Conservation (phyloP, 2,888 invertebrate species). For the Caenorhabditis parvicauda region DNA sequence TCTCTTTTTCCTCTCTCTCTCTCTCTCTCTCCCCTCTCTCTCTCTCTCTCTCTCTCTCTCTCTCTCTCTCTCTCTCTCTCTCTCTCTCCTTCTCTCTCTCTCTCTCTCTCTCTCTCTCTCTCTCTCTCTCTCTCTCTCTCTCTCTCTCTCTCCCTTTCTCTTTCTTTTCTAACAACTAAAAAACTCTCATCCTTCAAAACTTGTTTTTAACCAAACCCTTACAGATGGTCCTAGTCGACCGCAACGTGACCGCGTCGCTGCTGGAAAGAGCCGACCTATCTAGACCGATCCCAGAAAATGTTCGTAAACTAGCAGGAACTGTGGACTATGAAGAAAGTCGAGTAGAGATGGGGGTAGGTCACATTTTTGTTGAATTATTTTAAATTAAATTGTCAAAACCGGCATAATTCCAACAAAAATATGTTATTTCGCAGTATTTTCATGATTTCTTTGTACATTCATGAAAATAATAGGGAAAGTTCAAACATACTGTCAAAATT, state of each 20-base stretch:
- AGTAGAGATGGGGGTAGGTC: conserved; percentile 29
- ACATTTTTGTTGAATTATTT: too few species aligned
- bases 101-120: conserved; percentile 2
- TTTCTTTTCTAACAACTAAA: not conserved
- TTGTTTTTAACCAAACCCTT: not conserved
- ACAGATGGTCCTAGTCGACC: not conserved
- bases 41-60: conserved; percentile 6
- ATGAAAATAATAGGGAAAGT: too few species aligned
- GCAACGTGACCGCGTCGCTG: conserved; percentile 5
- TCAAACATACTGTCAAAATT: too few species aligned
- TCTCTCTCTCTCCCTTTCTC: conserved; percentile 1
- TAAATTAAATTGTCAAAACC: too few species aligned
- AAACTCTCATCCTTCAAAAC: not conserved
- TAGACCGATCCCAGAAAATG: conserved; percentile 45
- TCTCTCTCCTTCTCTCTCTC: conserved; percentile 10
- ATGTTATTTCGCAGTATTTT: too few species aligned
- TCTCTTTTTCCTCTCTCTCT: not conserved
- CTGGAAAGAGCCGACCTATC: conserved; percentile 40
- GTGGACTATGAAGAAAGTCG: conserved; percentile 35
- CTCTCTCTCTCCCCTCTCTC: conserved; percentile 2
- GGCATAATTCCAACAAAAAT: too few species aligned
- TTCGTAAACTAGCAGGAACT: conserved; percentile 30
- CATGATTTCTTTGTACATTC: too few species aligned
- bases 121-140: conserved; percentile 5
- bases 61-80: conserved; percentile 8